phyloP scores from a whole-genome alignment of 1,140 invertebrate genomes.

The Lepidurus apus region DNA sequence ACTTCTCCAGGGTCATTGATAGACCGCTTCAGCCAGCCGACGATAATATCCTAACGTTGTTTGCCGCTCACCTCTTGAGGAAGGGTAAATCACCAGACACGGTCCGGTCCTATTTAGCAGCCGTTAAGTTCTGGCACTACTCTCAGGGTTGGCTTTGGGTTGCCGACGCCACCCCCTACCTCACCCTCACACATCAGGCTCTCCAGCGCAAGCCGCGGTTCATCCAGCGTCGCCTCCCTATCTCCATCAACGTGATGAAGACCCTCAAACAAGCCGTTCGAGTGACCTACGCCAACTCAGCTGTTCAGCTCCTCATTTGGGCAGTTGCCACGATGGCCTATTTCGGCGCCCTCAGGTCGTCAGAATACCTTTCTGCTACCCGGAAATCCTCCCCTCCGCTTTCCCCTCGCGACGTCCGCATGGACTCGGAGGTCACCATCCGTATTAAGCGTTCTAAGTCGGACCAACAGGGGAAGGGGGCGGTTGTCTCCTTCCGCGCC shows the following conservation, averaged over 20 bases:
- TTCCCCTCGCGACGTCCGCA: background rate
- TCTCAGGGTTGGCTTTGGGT: background rate
- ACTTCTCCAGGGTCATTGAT: background rate
- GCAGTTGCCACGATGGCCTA: background rate
- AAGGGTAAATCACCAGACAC: background rate
- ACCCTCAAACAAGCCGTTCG: background rate
- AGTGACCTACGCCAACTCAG: background rate
- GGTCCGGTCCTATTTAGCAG: background rate
- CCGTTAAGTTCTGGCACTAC: background rate
- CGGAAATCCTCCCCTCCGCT: background rate
- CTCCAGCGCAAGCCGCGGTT: background rate
- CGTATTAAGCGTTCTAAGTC: background rate
- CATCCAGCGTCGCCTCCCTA: background rate
- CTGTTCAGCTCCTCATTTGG: background rate
- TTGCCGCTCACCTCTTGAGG: background rate
- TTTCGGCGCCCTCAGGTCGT: background rate
- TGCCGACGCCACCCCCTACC: background rate
- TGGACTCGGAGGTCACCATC: background rate
- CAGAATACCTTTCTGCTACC: background rate
- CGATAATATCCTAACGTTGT: background rate
- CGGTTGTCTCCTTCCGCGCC: background rate
- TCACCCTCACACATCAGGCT: background rate
- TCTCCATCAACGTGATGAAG: background rate
- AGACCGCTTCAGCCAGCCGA: background rate
- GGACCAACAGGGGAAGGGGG: background rate